Evolutionary conservation across 2,113 vertebrate species (phyloP), one percentile per base, ranked within the genome.

Genomic region (Labeo catla): DNA sequence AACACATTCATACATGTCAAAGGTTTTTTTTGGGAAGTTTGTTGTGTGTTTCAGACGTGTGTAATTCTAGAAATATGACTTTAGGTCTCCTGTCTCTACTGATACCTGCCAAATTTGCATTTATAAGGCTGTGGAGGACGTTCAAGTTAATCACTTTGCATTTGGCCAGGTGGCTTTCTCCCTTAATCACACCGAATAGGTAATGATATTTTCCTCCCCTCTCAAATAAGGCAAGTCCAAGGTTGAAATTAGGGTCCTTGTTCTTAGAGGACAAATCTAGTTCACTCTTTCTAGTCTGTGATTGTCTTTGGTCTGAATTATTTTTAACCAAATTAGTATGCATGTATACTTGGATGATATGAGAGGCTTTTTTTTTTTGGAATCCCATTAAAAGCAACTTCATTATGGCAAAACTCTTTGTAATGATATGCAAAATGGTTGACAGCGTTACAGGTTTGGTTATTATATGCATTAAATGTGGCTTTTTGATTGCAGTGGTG

Each of bases 381-480:
- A 94, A 95, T 94, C 93, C 92, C 90, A 94, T 94, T 94, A 93
- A 92, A 91, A 91, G 85, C 90, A 90, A 91, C 91, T 93, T 93
- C 91, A 91, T 93, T 91, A 93, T 36, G 66, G 57, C 83, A 36
- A 88, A 65, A 83, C 86, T 84, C 80, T 77, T 83, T 61, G 82
- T 92, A 94, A 94, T 93, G 92, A 92, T 86, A 92, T 92, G 92
- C 92, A 90, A 63, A 87, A 84, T 74, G 76, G 86, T 88, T 85
- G 1, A 88, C 85, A 16, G 84, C 59, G 76, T 90, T 87, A 81
- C 76, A 87, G 91, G 87, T 84, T 88, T 45, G 80, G 90, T 90
- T 92, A 91, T 94, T 93, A 92, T 91, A 92, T 91, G 90, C 87
- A 90, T 91, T 93, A 93, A 93, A 93, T 81, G 90, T 91, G 91